Percentiles rank a stretch among this genome's conserved stretches.
Conservation (phyloP, 2,797 vertebrate genomes). For the Hippocampus kuda region DNA sequence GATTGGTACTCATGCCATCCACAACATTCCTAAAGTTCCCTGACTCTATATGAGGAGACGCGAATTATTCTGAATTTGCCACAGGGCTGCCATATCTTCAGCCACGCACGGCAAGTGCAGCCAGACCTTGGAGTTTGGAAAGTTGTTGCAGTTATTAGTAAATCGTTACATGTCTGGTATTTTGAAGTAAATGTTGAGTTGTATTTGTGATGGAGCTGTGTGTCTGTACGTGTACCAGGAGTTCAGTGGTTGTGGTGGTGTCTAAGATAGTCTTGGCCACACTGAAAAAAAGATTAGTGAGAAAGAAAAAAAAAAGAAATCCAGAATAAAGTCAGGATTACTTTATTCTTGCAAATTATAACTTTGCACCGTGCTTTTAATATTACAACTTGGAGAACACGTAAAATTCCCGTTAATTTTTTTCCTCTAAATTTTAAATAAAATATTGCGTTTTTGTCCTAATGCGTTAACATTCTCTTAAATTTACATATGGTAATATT, state of each 20-base stretch:
- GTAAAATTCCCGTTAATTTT: too few relatives aligned
- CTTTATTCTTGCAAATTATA: neutral
- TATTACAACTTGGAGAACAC: neutral
- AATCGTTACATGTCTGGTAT: neutral
- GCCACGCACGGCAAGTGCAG: neutral
- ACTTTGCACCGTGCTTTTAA: neutral
- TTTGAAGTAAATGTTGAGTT: neutral
- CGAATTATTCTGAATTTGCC: neutral
- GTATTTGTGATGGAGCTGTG: neutral
- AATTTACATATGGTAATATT: neutral
- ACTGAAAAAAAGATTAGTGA: neutral
- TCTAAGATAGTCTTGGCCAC: neutral
- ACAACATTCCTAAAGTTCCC: neutral
- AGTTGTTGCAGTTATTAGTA: neutral
- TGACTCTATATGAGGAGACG: neutral
- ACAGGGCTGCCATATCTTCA: neutral
- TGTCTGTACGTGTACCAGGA: neutral
- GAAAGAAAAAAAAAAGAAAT: neutral
- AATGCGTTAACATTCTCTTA: neutral
- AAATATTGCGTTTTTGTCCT: neutral
- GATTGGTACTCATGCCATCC: constrained; percentile 4
- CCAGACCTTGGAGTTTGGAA: neutral
- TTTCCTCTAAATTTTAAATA: too few relatives aligned
- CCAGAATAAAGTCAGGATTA: neutral
- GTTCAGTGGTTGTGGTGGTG: neutral